These are phyloP conservation scores for Aproaerema taeniolella DNA, from an alignment of 2,888 invertebrate species.

Conservation along the genomic window DNA sequence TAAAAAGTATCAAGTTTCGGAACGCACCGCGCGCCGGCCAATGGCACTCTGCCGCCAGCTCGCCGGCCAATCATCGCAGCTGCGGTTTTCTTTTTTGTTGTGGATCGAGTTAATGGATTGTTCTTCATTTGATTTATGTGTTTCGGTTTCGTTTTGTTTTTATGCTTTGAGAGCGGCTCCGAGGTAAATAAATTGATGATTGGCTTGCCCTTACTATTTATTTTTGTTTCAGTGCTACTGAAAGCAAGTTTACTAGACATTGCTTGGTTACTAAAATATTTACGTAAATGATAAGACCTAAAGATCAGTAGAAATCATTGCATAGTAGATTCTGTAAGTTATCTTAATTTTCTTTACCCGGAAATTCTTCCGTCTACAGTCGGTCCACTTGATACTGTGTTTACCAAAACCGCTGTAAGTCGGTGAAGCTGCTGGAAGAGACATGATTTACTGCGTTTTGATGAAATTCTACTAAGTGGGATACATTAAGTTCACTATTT, in stretches of 20 bases:
- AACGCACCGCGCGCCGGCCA: constrained; percentile 57
- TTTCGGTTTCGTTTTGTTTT: constrained; percentile 41
- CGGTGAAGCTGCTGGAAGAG: background rate
- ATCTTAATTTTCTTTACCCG: constrained; percentile 19
- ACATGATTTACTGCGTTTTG: too few species aligned
- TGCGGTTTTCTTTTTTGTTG: constrained; percentile 57
- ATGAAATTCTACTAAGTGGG: too few species aligned
- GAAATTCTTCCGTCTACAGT: constrained; percentile 19
- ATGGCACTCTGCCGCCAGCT: constrained; percentile 51
- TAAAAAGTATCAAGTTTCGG: constrained; percentile 75
- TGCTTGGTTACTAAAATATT: too few species aligned
- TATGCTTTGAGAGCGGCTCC: too few species aligned
- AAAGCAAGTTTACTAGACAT: too few species aligned
- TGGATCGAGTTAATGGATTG: constrained; percentile 71
- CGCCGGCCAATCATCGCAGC: constrained; percentile 51
- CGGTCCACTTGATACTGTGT: constrained; percentile 26
- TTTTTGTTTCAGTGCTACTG: too few species aligned
- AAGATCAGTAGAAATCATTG: too few species aligned
- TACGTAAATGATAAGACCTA: too few species aligned
- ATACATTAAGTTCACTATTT: too few species aligned
- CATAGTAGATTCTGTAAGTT: constrained; percentile 8
- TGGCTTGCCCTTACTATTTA: too few species aligned
- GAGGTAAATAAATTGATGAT: too few species aligned
- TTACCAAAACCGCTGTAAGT: constrained; percentile 18
- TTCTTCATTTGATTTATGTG: constrained; percentile 72